Evolutionary conservation across 2,797 vertebrate species (phyloP).

Genomic region (Picus viridis): DNA sequence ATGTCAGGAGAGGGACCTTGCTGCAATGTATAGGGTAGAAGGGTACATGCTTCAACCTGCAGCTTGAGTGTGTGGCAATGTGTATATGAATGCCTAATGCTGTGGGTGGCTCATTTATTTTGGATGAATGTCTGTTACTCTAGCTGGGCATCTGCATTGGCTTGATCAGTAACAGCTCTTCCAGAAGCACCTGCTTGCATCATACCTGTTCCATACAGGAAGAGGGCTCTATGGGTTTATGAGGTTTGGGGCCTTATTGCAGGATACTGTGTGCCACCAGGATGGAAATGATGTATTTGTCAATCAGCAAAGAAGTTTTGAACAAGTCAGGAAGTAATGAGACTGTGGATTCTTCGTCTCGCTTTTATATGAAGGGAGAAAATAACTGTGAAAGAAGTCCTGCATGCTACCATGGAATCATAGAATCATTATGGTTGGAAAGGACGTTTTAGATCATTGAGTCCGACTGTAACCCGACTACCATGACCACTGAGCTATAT

Average conservation of each 20-base stretch:
- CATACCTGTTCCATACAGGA: not conserved
- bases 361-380: not conserved
- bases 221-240: accelerated
- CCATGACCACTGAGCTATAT: too few relatives aligned
- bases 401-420: not conserved
- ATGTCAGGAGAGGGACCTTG: not conserved
- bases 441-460: too few relatives aligned
- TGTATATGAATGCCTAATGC: not conserved
- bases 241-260: not conserved
- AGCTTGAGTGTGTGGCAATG: not conserved
- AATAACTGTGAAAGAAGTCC: not conserved
- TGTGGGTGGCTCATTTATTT: not conserved
- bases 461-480: too few relatives aligned
- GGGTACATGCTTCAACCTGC: not conserved
- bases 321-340: not conserved
- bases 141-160: not conserved
- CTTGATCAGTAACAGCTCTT: not conserved
- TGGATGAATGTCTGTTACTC: not conserved
- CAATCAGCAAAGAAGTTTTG: not conserved
- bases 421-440: too few relatives aligned
- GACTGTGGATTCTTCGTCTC: not conserved
- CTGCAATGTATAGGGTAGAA: not conserved
- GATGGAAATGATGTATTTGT: not conserved
- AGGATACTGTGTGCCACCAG: not conserved
- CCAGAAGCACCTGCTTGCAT: not conserved